phyloP scores from a whole-genome alignment of 2,888 invertebrate genomes.

The Nomada fucata region DNA sequence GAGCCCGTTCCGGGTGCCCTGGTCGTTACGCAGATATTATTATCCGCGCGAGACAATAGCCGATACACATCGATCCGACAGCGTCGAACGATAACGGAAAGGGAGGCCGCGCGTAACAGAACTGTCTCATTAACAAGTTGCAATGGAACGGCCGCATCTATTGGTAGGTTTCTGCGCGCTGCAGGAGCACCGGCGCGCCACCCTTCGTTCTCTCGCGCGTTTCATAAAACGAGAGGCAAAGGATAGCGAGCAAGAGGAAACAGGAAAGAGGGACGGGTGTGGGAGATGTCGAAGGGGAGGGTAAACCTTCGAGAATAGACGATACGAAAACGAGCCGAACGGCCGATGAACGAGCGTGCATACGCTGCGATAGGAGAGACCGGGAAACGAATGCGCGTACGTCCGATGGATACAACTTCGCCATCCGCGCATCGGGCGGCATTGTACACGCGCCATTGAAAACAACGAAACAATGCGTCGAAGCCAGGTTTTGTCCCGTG shows the following conservation, averaged over 20 bases:
- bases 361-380: slow-evolving; percentile 54
- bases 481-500: slow-evolving; percentile 79
- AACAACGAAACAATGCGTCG: slow-evolving; percentile 79
- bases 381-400: slow-evolving; percentile 63
- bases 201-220: slow-evolving; percentile 46
- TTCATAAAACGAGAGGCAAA: slow-evolving; percentile 50
- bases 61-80: slow-evolving; percentile 66
- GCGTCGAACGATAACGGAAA: slow-evolving; percentile 65
- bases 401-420: slow-evolving; percentile 71
- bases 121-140: slow-evolving; percentile 82
- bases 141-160: slow-evolving; percentile 78
- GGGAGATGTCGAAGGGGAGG: slow-evolving; percentile 40
- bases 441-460: slow-evolving; percentile 80
- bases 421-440: slow-evolving; percentile 67
- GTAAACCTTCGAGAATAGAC: slow-evolving; percentile 69
- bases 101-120: slow-evolving; percentile 71
- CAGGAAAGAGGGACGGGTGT: slow-evolving; percentile 13
- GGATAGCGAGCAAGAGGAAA: slow-evolving; percentile 24
- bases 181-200: slow-evolving; percentile 33
- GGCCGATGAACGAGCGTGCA: slow-evolving; percentile 52
- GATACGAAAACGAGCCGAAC: slow-evolving; percentile 67
- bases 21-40: slow-evolving; percentile 79
- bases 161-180: slow-evolving; percentile 58
- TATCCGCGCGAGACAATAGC: slow-evolving; percentile 79
- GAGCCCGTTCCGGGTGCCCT: slow-evolving; percentile 37